Conservation (phyloP, 2,113 vertebrate species). For the Pongo pygmaeus region DNA sequence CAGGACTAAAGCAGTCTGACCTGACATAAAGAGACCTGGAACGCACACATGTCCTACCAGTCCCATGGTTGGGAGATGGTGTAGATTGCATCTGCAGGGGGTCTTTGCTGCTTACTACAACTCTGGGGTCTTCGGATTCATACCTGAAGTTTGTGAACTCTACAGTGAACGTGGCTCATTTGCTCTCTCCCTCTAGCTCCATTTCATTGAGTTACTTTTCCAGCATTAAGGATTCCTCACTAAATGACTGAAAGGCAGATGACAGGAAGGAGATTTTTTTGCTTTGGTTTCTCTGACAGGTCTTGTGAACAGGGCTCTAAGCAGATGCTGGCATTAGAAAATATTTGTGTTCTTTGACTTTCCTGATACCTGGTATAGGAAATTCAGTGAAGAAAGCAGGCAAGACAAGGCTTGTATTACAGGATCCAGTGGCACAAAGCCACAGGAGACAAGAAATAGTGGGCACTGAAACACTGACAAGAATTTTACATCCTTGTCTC, state of each 20-base stretch:
- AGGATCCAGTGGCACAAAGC: background rate
- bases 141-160: no score
- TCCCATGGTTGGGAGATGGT: fast-evolving
- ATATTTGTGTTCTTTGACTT: background rate
- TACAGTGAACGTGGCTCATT: no score
- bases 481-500: background rate
- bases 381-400: background rate
- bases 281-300: background rate
- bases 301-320: background rate
- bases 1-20: background rate
- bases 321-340: background rate
- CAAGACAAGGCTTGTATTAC: background rate
- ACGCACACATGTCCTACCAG: background rate
- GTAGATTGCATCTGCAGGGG: fast-evolving
- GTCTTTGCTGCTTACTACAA: background rate
- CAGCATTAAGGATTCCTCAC: no score
- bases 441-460: background rate
- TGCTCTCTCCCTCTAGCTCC: background rate
- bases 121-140: background rate
- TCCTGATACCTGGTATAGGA: background rate
- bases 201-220: background rate
- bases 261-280: background rate
- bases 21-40: background rate
- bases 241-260: background rate
- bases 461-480: background rate